Base-by-base conservation (phyloP, 2,797 vertebrate species). In the Philypnodon macrostomus region DNA sequence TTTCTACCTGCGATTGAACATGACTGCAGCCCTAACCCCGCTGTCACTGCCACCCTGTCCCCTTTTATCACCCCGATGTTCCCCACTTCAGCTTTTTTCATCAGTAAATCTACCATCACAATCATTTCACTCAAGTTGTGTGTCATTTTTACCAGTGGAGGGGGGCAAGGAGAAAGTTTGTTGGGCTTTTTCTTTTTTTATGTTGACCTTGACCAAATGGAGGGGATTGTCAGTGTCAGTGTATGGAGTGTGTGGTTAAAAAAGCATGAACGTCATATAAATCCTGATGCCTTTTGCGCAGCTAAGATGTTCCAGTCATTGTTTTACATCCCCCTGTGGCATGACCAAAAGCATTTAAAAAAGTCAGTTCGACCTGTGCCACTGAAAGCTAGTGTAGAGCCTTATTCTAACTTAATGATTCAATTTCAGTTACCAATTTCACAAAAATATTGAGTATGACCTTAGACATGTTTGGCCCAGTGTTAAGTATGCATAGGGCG, bases 1-100 rank as follows among this genome's bases (percentile, higher is more conserved):
- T 91, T 86, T 73, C 82, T 90, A 89, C 88, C 88, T 91, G 87
- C 86, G 84, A 88, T 89, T 79, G 83, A 88, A 89, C 89, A 87
- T 86, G 87, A 87, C 88, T 89, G 80, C 78, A 81, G 78, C 85
- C 85, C 90, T 91, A 92, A 90, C 90, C 88, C 86, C 53, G 89
- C 90, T 90, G 89, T 91, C 89, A 90, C 89, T 85, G 68, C 75
- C 82, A 75, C 70, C 81, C 87, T 89, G 88, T 91, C 89, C 86
- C 85, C 89, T 90, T 91, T 90, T 87, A 91, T 90, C 89, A 88
- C 84, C 80, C 81, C 71, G 46, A 78, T 72, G 83, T 85, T 84
- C 81, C 85, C 70, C 70, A 72, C 75, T 83, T 85, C 80, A 83
- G 80, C 79, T 84, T 82, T 83, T 82, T 81, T 80, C 77, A 82